Evolutionary conservation across 2,888 invertebrate genomes (phyloP).

Genomic region (Willowsia nigromaculata): DNA sequence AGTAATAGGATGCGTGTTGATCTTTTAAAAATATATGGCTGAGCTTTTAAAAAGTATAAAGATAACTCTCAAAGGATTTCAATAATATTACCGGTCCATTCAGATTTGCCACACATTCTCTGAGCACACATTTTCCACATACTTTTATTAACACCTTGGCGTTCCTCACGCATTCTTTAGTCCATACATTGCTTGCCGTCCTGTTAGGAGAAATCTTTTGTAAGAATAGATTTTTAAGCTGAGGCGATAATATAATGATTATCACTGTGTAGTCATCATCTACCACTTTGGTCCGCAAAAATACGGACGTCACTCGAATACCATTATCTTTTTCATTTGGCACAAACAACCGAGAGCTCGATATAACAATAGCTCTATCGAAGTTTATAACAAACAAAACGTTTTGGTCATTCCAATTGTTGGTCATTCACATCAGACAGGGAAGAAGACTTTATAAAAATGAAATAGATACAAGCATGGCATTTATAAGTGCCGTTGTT

Average conservation of each 20-base stretch:
- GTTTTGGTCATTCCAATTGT: neutral
- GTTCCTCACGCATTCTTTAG: neutral
- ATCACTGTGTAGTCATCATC: conserved; percentile 13
- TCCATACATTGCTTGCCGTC: too few relatives aligned
- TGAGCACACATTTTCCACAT: neutral
- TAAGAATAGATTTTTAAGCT: neutral
- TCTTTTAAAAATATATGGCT: neutral
- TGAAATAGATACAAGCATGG: neutral
- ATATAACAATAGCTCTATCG: neutral
- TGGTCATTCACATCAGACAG: conserved; percentile 17
- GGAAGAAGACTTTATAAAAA: neutral
- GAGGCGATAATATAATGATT: neutral
- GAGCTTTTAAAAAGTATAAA: neutral
- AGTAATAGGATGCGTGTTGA: neutral
- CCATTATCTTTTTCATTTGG: neutral
- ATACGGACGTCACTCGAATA: neutral
- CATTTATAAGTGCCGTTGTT: neutral
- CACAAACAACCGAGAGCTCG: neutral
- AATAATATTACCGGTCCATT: neutral
- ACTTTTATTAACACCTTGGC: conserved; percentile 23
- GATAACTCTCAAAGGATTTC: neutral
- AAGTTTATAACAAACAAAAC: conserved; percentile 1
- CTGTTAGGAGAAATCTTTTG: neutral
- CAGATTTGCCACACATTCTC: neutral
- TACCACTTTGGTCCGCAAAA: neutral